Evolutionary conservation across 2,113 vertebrate genomes (phyloP).

Genomic region (Phoenicopterus ruber): DNA sequence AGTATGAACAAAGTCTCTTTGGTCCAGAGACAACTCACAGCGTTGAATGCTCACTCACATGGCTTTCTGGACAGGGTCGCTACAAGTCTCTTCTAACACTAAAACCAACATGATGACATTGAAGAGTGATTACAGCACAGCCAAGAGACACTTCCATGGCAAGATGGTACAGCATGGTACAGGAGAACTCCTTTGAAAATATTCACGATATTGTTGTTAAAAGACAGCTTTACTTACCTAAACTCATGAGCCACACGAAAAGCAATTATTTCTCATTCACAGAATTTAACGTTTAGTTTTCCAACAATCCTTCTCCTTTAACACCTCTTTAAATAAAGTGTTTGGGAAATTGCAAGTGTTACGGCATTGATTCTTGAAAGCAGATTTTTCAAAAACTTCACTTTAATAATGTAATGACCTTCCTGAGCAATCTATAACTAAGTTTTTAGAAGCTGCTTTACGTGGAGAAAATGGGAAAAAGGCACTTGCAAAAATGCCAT

Average conservation of each 20-base stretch:
- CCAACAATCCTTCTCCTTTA: background rate
- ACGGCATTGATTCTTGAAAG: background rate
- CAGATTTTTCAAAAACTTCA: background rate
- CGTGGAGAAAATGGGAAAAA: background rate
- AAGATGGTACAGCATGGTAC: background rate
- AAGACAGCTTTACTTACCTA: background rate
- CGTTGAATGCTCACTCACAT: rapidly evolving
- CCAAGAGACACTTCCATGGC: background rate
- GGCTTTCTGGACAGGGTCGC: background rate
- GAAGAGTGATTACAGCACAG: background rate
- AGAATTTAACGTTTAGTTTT: background rate
- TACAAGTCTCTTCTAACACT: background rate
- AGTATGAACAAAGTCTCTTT: background rate
- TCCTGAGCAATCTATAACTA: background rate
- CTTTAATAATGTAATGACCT: background rate
- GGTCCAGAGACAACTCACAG: no score
- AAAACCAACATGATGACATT: background rate
- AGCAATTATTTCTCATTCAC: background rate
- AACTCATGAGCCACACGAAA: background rate
- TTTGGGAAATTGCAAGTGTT: background rate
- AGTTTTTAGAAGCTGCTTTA: background rate
- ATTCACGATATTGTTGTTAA: background rate
- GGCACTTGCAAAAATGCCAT: background rate
- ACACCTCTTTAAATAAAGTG: background rate
- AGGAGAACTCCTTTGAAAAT: background rate